Evolutionary conservation across 1,140 invertebrate species (phyloP).

Genomic region (Dryas iulia): DNA sequence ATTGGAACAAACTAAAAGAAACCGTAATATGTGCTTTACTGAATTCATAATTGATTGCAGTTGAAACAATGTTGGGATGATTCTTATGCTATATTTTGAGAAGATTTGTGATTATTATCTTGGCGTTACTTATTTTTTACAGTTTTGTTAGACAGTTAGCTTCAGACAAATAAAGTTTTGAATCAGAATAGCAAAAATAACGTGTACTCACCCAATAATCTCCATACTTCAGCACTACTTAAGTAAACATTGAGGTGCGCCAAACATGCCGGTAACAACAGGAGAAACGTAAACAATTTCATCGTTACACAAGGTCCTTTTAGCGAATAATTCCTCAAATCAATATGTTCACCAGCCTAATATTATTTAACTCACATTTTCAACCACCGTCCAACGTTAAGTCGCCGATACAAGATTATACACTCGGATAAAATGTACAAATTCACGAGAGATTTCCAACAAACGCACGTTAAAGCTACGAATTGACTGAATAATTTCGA

Average conservation of each 20-base stretch:
- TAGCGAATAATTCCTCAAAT: slow-evolving; percentile 22
- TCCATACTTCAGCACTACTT: slow-evolving; percentile 73
- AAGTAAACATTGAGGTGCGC: slow-evolving; percentile 76
- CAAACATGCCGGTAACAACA: slow-evolving; percentile 63
- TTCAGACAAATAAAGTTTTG: not conserved
- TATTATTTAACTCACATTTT: slow-evolving; percentile 72
- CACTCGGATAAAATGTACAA: slow-evolving; percentile 71
- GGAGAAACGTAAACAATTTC: slow-evolving; percentile 59
- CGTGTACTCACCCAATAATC: slow-evolving; percentile 64
- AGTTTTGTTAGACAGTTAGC: not conserved
- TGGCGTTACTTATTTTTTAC: not conserved
- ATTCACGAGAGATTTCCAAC: slow-evolving; percentile 47
- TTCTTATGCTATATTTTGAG: not conserved
- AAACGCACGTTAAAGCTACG: slow-evolving; percentile 36
- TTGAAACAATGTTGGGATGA: not conserved
- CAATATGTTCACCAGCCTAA: slow-evolving; percentile 53
- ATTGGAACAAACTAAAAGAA: not conserved
- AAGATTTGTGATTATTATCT: not conserved
- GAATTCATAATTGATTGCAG: not conserved
- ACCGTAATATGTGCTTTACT: not conserved
- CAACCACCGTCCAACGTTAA: slow-evolving; percentile 65
- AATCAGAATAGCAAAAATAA: not conserved
- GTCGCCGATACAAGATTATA: slow-evolving; percentile 69
- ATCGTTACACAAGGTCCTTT: slow-evolving; percentile 45
- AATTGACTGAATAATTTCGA: slow-evolving; percentile 31